Evolutionary conservation across 2,113 vertebrate species (phyloP).

Genomic region (Paratilapia polleni): DNA sequence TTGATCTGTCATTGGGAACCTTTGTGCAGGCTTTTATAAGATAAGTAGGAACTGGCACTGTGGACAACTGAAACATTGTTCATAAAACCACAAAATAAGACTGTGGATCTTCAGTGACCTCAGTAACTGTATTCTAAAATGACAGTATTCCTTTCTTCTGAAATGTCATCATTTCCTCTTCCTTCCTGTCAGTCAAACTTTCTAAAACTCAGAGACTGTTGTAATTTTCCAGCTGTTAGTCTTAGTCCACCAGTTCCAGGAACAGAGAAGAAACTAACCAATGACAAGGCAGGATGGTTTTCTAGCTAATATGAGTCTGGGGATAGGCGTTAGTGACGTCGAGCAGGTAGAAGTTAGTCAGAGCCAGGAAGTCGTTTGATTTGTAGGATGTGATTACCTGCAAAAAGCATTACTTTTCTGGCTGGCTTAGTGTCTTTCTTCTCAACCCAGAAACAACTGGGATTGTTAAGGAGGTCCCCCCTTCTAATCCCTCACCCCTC

Average conservation of each 20-base stretch:
- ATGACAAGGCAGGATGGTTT: neutral
- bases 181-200: neutral
- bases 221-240: constrained; percentile 2
- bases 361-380: neutral
- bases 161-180: neutral
- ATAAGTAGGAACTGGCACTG: neutral
- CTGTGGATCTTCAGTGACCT: neutral
- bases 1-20: neutral
- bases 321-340: neutral
- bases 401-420: neutral
- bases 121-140: neutral
- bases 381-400: neutral
- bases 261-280: neutral
- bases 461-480: neutral
- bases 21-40: accelerated
- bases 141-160: neutral
- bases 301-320: neutral
- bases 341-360: constrained; percentile 3
- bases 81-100: neutral
- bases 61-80: neutral
- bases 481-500: no score
- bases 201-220: neutral
- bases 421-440: neutral
- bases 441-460: neutral
- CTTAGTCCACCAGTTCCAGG: constrained; percentile 8